Percentiles rank a stretch among this genome's conserved stretches.
Evolutionary conservation across 2,113 vertebrate genomes (phyloP).

Genomic region (Nestor notabilis): DNA sequence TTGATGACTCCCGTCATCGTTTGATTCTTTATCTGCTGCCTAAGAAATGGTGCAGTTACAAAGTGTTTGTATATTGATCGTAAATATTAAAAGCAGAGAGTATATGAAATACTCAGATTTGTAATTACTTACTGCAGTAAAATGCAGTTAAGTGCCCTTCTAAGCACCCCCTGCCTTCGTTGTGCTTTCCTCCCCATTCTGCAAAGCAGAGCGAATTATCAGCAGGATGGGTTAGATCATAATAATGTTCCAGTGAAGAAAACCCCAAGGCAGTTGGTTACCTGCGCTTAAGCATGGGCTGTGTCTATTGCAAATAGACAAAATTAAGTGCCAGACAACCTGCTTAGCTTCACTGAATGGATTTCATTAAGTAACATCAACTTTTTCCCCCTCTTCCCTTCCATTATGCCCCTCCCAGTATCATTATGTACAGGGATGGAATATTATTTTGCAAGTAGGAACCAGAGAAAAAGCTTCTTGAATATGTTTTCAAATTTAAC

Average conservation of each 20-base stretch:
- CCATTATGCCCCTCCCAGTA: not conserved
- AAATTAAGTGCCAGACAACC: not conserved
- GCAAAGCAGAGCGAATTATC: not conserved
- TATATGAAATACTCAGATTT: not conserved
- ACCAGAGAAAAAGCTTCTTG: not conserved
- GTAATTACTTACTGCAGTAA: not conserved
- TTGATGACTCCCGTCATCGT: not conserved
- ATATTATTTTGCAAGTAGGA: conserved; percentile 1
- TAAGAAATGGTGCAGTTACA: not conserved
- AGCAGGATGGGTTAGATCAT: not conserved
- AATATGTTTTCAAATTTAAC: not conserved
- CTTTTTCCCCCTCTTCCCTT: not conserved
- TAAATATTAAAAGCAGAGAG: not conserved
- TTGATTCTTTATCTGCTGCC: not conserved
- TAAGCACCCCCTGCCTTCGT: not conserved
- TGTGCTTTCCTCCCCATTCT: not conserved
- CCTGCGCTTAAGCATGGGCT: not conserved
- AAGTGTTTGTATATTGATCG: not conserved
- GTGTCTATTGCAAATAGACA: not conserved
- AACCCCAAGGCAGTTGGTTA: not conserved
- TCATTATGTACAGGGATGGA: not conserved
- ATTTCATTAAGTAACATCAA: not conserved
- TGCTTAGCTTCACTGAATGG: conserved; percentile 28
- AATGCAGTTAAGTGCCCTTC: not conserved
- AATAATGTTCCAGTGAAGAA: not conserved